Conservation (phyloP, 2,113 vertebrate species). For the Ceyx melanurus region DNA sequence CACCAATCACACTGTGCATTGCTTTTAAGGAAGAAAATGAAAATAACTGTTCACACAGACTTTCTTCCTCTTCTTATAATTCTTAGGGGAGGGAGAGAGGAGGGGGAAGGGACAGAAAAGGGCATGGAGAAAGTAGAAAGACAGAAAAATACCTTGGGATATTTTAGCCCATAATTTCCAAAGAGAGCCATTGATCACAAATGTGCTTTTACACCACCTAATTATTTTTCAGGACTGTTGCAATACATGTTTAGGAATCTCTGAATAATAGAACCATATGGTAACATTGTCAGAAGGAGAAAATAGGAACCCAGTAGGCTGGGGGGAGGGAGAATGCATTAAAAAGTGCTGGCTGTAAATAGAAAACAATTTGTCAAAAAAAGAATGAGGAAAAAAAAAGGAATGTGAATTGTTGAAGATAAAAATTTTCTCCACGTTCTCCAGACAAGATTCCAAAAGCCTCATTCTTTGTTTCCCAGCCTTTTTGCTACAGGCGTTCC, state of each 20-base stretch:
- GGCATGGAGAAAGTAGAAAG: neutral
- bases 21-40: slow-evolving; percentile 25
- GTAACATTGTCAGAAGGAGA: slow-evolving; percentile 58
- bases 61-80: neutral
- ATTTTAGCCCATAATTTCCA: slow-evolving; percentile 22
- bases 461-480: neutral
- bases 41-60: slow-evolving; percentile 21
- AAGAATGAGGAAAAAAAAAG: slow-evolving; percentile 47
- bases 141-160: neutral
- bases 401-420: neutral
- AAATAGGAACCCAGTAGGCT: slow-evolving; percentile 51
- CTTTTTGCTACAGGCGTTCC: neutral
- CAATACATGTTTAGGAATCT: slow-evolving; percentile 51
- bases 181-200: slow-evolving; percentile 38
- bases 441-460: neutral
- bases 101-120: neutral
- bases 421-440: slow-evolving; percentile 21
- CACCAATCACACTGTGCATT: neutral
- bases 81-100: neutral
- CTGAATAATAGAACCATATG: slow-evolving; percentile 68
- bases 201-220: slow-evolving; percentile 42
- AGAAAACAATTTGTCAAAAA: slow-evolving; percentile 64
- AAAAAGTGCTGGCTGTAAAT: slow-evolving; percentile 58
- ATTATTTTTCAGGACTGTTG: slow-evolving; percentile 46
- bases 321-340: slow-evolving; percentile 31